phyloP scores from a whole-genome alignment of 2,797 vertebrate genomes.

The Anguilla pacifica region DNA sequence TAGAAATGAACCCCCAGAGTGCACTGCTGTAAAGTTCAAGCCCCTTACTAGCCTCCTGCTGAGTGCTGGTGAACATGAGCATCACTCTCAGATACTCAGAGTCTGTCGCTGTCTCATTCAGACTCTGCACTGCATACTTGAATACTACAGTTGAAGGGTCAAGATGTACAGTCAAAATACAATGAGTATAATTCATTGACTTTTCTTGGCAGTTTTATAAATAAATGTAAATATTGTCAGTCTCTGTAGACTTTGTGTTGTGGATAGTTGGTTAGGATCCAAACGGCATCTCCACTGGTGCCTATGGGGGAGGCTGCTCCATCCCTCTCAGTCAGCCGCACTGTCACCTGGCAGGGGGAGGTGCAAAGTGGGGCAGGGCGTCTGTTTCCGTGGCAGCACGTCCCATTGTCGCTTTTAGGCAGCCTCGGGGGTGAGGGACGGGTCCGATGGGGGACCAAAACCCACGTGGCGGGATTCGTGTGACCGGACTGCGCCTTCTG shows the following conservation, averaged over 20 bases:
- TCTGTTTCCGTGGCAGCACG: not conserved
- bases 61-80: not conserved
- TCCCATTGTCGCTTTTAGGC: not conserved
- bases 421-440: not conserved
- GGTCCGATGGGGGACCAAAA: not conserved
- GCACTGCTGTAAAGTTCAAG: not conserved
- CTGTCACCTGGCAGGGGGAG: not conserved
- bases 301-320: not conserved
- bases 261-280: not conserved
- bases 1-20: not conserved
- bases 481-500: not conserved
- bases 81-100: no score
- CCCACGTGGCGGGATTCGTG: not conserved
- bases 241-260: not conserved
- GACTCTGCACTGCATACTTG: not conserved
- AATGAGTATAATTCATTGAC: not conserved
- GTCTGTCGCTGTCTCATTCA: not conserved
- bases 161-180: not conserved
- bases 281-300: not conserved
- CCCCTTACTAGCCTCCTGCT: not conserved
- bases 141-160: not conserved
- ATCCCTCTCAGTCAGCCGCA: constrained; percentile 29
- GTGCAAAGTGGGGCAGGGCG: not conserved
- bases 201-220: not conserved
- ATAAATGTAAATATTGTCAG: not conserved